Conservation (phyloP, 2,113 vertebrate genomes). For the Bubo blakistoni region DNA sequence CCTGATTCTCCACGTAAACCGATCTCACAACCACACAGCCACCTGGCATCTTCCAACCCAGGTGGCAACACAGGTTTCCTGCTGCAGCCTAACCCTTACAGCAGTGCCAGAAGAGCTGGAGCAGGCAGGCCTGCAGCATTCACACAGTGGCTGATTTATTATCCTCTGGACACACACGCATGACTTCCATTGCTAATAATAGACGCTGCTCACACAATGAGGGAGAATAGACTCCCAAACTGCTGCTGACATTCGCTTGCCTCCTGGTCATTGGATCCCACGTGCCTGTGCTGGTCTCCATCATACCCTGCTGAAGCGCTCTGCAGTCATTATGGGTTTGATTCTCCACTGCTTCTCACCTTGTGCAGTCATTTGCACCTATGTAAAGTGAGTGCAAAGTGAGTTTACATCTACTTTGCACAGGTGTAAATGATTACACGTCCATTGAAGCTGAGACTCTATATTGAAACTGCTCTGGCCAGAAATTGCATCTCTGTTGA, state of each 20-base stretch:
- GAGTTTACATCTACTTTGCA: conserved; percentile 22
- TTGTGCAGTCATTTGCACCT: conserved; percentile 32
- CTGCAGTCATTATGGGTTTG: background rate
- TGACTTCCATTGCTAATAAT: background rate
- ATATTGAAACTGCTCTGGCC: background rate
- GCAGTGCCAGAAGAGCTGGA: background rate
- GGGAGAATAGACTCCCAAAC: background rate
- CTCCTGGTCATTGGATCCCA: background rate
- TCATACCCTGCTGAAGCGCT: background rate
- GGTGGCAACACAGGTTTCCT: background rate
- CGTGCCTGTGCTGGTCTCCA: background rate
- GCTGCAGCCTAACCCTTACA: background rate
- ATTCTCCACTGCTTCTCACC: background rate
- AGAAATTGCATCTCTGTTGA: background rate
- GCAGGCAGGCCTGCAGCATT: background rate
- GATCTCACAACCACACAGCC: background rate
- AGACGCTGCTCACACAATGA: background rate
- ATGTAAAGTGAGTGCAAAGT: conserved; percentile 31
- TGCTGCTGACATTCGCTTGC: background rate
- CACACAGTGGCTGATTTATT: background rate
- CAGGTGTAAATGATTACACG: background rate
- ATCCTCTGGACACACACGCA: background rate
- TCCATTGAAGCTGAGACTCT: background rate
- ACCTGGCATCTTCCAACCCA: background rate
- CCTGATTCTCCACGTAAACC: background rate